A percentile compares a stretch with the other conserved stretches of the same genome.
Evolutionary conservation across 2,113 vertebrate genomes (phyloP).

Genomic region (Leucoraja erinaceus): DNA sequence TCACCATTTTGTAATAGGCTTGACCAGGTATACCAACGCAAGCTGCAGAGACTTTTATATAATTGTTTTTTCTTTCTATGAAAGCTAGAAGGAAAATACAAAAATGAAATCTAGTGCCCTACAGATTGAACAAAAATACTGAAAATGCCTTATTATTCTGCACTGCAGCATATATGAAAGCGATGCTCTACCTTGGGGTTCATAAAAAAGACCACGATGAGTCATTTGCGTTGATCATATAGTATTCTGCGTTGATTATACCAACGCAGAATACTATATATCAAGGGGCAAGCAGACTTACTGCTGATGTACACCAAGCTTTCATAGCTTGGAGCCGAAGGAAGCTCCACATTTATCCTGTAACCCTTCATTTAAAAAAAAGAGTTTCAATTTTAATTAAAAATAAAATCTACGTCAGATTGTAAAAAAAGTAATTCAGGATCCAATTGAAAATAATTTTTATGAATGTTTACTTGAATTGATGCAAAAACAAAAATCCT

Average conservation of each 20-base stretch:
- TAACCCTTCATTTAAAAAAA: no score
- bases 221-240: neutral
- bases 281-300: neutral
- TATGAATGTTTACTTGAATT: neutral
- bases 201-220: neutral
- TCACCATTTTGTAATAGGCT: neutral
- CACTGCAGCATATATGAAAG: neutral
- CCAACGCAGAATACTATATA: neutral
- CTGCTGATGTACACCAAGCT: neutral
- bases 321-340: neutral
- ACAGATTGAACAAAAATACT: neutral
- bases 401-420: neutral
- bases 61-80: neutral
- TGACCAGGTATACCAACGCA: neutral
- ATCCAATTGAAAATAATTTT: neutral
- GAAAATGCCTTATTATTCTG: neutral
- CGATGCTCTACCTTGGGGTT: neutral
- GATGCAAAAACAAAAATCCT: neutral
- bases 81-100: neutral
- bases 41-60: neutral
- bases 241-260: neutral
- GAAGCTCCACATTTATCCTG: neutral
- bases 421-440: neutral
- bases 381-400: neutral
- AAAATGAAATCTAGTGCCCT: neutral